Evolutionary conservation across 2,888 invertebrate species (phyloP).

Genomic region (Machimus rusticus): DNA sequence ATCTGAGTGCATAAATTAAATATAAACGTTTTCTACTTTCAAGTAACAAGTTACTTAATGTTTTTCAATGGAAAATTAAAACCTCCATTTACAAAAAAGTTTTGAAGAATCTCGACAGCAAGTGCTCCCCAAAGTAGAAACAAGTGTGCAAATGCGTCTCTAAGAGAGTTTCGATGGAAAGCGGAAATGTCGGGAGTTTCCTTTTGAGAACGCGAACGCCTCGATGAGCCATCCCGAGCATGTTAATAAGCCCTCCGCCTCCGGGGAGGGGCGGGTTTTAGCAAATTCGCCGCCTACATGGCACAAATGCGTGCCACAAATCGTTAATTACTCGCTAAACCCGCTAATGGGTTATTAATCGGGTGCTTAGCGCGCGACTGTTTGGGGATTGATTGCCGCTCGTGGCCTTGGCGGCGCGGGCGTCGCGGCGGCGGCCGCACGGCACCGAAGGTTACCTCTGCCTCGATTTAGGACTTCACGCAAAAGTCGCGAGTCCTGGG

Average conservation of each 20-base stretch:
- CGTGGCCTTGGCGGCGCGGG: not conserved
- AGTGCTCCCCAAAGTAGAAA: not conserved
- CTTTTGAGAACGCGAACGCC: not conserved
- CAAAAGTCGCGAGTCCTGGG: not conserved
- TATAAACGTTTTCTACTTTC: not conserved
- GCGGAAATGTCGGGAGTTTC: not conserved
- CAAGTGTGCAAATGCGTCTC: not conserved
- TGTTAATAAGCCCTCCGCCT: not conserved
- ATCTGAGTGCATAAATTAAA: not conserved
- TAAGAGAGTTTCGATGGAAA: not conserved
- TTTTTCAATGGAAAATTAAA: not conserved
- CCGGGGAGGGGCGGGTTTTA: not conserved
- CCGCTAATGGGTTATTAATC: constrained; percentile 22
- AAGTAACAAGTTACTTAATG: not conserved
- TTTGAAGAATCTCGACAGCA: not conserved
- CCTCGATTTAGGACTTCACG: not conserved
- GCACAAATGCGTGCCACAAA: constrained; percentile 15
- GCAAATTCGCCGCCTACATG: not conserved
- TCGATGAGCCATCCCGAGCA: not conserved
- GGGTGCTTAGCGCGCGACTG: not conserved
- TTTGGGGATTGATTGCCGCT: not conserved
- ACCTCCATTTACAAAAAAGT: not conserved
- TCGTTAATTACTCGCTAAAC: constrained; percentile 7
- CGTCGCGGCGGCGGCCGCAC: not conserved
- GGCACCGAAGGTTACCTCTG: not conserved